phyloP scores from a whole-genome alignment of 2,113 vertebrate genomes.

The Erythrolamprus reginae region DNA sequence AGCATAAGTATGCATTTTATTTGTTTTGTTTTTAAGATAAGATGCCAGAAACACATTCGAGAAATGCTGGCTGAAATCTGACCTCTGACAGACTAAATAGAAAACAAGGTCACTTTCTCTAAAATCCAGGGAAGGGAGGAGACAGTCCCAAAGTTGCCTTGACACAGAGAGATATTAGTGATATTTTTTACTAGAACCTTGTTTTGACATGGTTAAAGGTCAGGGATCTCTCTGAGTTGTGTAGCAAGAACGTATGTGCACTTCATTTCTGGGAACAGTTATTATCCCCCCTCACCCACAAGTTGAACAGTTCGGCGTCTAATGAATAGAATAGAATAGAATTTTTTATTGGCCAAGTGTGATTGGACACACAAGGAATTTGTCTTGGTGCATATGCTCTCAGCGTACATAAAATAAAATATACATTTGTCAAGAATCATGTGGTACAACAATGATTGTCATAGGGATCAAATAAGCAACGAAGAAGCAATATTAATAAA shows the following conservation, averaged over 20 bases:
- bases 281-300: too few species aligned
- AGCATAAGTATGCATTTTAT: not conserved
- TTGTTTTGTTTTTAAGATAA: not conserved
- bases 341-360: too few species aligned
- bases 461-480: too few species aligned
- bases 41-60: not conserved
- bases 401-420: too few species aligned
- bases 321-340: too few species aligned
- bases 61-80: not conserved
- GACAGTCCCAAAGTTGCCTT: constrained; percentile 2
- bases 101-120: not conserved
- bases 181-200: not conserved
- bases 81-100: not conserved
- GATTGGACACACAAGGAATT: too few species aligned
- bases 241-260: not conserved
- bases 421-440: too few species aligned
- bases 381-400: too few species aligned
- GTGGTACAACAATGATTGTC: too few species aligned
- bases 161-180: not conserved
- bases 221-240: not conserved
- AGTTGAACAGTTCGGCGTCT: constrained; percentile 7
- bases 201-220: not conserved
- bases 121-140: not conserved
- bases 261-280: not conserved
- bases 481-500: too few species aligned